phyloP scores from a whole-genome alignment of 2,888 invertebrate genomes.

The Drosophila acutilabella region DNA sequence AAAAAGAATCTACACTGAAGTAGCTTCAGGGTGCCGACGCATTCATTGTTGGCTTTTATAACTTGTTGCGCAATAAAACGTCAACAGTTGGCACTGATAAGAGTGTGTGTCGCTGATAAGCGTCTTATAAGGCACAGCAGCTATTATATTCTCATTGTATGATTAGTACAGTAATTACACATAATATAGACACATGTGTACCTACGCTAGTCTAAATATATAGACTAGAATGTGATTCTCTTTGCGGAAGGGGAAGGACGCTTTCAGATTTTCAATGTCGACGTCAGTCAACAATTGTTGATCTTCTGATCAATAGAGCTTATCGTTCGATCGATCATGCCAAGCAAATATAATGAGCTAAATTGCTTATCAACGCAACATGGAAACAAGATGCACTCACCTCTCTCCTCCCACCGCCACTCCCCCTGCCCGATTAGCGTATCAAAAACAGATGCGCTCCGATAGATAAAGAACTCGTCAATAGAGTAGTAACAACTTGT shows the following conservation, averaged over 20 bases:
- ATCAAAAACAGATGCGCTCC: conserved; percentile 53
- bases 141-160: conserved; percentile 7
- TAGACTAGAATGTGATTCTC: background rate
- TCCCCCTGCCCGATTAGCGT: conserved; percentile 20
- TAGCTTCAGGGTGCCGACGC: conserved; percentile 35
- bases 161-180: conserved; percentile 20
- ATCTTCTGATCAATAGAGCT: conserved; percentile 52
- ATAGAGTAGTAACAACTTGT: conserved; percentile 36
- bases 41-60: conserved; percentile 27
- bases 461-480: conserved; percentile 37
- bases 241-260: conserved; percentile 13
- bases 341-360: conserved; percentile 48
- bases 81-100: conserved; percentile 63
- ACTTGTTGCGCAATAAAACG: conserved; percentile 63
- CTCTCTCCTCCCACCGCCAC: background rate
- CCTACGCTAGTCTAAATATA: background rate
- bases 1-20: conserved; percentile 47
- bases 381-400: conserved; percentile 46
- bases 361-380: conserved; percentile 53
- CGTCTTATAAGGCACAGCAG: conserved; percentile 23
- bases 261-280: conserved; percentile 29
- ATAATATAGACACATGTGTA: background rate
- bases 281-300: conserved; percentile 19
- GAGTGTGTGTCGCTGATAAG: conserved; percentile 42
- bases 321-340: conserved; percentile 43